phyloP scores from a whole-genome alignment of 2,888 invertebrate genomes.

The Cataglyphis livida region DNA sequence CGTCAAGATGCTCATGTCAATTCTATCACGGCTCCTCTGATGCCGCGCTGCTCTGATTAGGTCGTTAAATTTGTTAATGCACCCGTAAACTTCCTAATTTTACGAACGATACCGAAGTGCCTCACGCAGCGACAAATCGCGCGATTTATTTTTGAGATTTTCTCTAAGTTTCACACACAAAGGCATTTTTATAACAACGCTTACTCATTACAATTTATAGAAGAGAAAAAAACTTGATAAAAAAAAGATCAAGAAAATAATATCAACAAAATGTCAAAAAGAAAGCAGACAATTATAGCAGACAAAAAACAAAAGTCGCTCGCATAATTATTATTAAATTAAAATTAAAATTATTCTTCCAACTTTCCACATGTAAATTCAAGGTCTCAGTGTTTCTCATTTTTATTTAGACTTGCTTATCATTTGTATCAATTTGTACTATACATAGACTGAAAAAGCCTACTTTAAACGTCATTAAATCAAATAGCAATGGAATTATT shows the following conservation, averaged over 20 bases:
- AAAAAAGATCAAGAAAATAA: constrained; percentile 6
- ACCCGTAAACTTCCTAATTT: constrained; percentile 79
- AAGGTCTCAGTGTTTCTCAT: constrained; percentile 13
- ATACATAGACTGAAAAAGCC: constrained; percentile 4
- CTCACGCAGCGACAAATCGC: constrained; percentile 8
- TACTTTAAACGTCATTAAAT: constrained; percentile 21
- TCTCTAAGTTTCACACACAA: constrained; percentile 6
- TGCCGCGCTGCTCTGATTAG: constrained; percentile 81
- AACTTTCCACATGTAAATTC: constrained; percentile 3
- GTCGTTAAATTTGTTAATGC: constrained; percentile 83
- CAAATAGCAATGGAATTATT: constrained; percentile 36
- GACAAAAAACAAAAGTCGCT: not conserved
- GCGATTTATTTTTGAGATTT: constrained; percentile 36
- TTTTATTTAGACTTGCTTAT: not conserved
- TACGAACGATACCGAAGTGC: constrained; percentile 75
- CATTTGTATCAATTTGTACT: not conserved
- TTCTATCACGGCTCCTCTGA: constrained; percentile 73
- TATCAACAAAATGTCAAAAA: not conserved
- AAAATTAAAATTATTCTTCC: constrained; percentile 9
- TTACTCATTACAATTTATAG: constrained; percentile 19
- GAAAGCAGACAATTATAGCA: not conserved
- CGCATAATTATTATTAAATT: constrained; percentile 26
- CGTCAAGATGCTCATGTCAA: constrained; percentile 76
- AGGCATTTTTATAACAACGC: constrained; percentile 3
- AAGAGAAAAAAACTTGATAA: not conserved